Percentiles rank a stretch among this genome's conserved stretches.
These are phyloP conservation scores for Latrodectus elegans DNA, from an alignment of 2,888 invertebrate genomes.

Conservation along the genomic window DNA sequence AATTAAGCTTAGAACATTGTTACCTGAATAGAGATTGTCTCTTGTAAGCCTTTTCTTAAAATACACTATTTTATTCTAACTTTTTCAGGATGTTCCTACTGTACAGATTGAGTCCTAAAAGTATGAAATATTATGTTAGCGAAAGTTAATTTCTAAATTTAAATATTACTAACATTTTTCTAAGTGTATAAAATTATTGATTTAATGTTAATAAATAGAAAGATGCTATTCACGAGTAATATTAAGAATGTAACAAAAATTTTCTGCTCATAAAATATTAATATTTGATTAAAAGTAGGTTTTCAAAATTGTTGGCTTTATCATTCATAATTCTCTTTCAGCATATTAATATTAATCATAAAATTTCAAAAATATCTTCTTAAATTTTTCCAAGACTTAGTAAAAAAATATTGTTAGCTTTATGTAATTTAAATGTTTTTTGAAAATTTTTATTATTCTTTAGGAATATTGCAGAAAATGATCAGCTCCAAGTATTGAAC, in stretches of 20 bases:
- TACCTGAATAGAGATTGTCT: constrained; percentile 81
- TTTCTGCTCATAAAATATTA: no score
- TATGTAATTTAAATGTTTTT: not conserved
- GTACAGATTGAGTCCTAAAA: constrained; percentile 18
- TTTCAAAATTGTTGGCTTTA: no score
- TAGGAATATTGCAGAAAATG: constrained; percentile 81
- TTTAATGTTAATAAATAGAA: no score
- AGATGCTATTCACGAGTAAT: no score
- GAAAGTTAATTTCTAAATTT: no score
- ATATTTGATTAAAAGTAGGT: no score
- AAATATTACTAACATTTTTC: no score
- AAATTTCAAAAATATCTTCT: no score
- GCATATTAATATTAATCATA: no score
- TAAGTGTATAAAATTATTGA: no score
- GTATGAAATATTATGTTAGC: not conserved
- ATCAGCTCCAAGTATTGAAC: constrained; percentile 85
- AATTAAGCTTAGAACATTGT: constrained; percentile 89
- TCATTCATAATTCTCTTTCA: no score
- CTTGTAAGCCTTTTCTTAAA: constrained; percentile 71
- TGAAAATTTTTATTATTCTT: constrained; percentile 30
- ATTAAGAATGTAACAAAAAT: no score
- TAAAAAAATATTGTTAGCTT: not conserved
- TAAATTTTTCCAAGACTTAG: not conserved
- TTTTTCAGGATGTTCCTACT: not conserved
- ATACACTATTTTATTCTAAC: not conserved